Conservation (phyloP, 2,797 vertebrate genomes). For the Crax fasciolata region DNA sequence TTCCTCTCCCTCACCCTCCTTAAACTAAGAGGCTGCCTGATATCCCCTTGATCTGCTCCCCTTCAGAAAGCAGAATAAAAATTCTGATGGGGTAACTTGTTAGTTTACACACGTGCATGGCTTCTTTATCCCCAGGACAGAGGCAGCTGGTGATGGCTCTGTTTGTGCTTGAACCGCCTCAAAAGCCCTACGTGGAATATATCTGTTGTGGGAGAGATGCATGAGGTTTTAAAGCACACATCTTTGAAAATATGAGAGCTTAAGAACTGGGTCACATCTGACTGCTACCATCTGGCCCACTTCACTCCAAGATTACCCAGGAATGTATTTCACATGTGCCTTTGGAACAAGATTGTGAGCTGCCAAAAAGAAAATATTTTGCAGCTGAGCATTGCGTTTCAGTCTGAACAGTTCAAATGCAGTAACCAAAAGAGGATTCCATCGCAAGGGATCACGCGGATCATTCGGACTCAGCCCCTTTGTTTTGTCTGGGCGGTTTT, state of each 20-base stretch:
- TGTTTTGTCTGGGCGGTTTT: neutral
- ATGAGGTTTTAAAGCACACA: neutral
- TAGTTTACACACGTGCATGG: neutral
- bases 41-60: neutral
- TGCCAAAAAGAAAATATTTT: slow-evolving; percentile 78
- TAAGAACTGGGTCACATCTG: slow-evolving; percentile 77
- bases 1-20: neutral
- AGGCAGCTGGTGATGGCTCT: neutral
- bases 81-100: neutral
- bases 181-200: neutral
- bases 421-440: slow-evolving; percentile 33
- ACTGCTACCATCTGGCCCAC: slow-evolving; percentile 80
- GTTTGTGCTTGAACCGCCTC: neutral
- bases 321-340: slow-evolving; percentile 79
- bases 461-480: neutral
- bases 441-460: neutral
- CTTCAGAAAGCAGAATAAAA: neutral
- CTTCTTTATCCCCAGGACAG: neutral
- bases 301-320: slow-evolving; percentile 75
- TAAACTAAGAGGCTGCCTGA: neutral
- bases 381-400: slow-evolving; percentile 48
- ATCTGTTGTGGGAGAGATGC: neutral
- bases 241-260: slow-evolving; percentile 65
- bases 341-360: slow-evolving; percentile 68
- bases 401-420: neutral